A percentile compares a stretch with the other conserved stretches of the same genome.
Evolutionary conservation across 2,113 vertebrate genomes (phyloP).

Genomic region (Gymnarchus niloticus): DNA sequence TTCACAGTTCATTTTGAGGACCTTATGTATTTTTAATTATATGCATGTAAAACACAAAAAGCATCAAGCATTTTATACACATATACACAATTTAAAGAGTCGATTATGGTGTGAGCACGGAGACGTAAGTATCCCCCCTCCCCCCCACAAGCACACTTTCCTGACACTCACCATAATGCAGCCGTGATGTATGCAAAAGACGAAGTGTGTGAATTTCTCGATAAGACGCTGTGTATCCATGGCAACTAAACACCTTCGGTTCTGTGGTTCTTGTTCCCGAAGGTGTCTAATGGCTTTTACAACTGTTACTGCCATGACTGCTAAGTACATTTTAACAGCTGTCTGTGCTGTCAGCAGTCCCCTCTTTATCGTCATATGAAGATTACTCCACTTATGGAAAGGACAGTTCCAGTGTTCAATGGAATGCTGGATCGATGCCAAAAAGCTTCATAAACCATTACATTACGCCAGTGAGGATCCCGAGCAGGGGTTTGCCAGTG

Average conservation of each 20-base stretch:
- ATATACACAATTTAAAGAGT: neutral
- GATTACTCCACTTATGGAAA: neutral
- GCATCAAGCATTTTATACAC: neutral
- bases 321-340: conserved; percentile 20
- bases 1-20: neutral
- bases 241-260: conserved; percentile 26
- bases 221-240: conserved; percentile 28
- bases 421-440: neutral
- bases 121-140: neutral
- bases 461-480: too few species aligned
- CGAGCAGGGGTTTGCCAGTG: neutral
- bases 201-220: conserved; percentile 12
- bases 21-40: neutral
- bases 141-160: neutral
- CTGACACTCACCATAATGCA: neutral
- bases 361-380: neutral
- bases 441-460: neutral
- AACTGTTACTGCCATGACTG: neutral
- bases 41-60: neutral
- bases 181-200: neutral
- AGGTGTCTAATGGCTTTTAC: conserved; percentile 22
- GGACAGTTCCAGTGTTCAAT: neutral
- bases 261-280: neutral
- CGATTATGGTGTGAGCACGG: too few species aligned
- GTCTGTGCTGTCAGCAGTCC: neutral